Conservation (phyloP, 1,140 invertebrate genomes). For the Melipona quadrifasciata region DNA sequence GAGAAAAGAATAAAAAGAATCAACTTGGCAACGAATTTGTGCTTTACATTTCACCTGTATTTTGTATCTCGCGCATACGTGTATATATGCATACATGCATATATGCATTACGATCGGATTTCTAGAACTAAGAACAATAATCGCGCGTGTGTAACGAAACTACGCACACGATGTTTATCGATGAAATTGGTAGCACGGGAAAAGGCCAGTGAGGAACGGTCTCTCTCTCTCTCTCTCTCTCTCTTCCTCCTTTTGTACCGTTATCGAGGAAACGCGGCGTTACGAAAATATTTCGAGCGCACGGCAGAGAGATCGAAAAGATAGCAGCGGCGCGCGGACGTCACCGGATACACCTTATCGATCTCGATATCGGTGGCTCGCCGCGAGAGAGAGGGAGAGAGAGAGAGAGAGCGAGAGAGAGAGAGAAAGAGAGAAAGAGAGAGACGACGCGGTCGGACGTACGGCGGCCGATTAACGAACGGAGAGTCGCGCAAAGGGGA, state of each 20-base stretch:
- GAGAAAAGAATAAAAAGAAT: neutral
- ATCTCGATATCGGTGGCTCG: constrained; percentile 52
- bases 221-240: too few relatives aligned
- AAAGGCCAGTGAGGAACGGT: neutral
- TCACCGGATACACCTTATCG: constrained; percentile 54
- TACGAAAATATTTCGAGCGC: constrained; percentile 60
- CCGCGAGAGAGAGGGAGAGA: neutral
- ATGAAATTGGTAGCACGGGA: constrained; percentile 1
- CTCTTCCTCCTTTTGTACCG: neutral
- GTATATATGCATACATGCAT: neutral
- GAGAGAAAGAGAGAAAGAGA: constrained; percentile 19
- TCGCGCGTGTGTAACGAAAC: neutral
- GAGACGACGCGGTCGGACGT: constrained; percentile 64
- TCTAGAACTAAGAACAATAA: neutral
- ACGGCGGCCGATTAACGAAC: constrained; percentile 72
- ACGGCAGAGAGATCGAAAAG: constrained; percentile 41
- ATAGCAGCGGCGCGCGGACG: constrained; percentile 38
- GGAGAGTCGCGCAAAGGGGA: constrained; percentile 67
- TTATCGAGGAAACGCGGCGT: constrained; percentile 47
- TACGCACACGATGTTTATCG: neutral
- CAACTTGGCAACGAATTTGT: neutral
- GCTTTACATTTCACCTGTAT: neutral
- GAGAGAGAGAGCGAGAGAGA: too few relatives aligned
- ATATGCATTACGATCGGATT: neutral
- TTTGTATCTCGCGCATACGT: too few relatives aligned